Conservation (phyloP, 2,113 vertebrate genomes). For the Thymallus thymallus region DNA sequence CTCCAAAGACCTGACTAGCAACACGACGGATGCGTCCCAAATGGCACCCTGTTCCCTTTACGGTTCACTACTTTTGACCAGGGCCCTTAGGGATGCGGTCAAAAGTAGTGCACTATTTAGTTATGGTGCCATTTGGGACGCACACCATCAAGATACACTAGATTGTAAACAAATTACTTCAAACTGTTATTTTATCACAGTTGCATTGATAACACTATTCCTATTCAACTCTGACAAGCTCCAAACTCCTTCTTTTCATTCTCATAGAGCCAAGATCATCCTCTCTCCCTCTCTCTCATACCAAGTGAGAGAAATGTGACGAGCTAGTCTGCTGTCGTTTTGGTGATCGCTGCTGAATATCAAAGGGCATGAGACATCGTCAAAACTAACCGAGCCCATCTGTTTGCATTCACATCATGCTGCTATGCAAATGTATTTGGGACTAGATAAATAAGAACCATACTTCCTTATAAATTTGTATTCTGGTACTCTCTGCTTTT, state of each 20-base stretch:
- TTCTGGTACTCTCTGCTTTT: neutral
- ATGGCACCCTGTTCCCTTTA: too few relatives aligned
- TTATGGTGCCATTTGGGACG: too few relatives aligned
- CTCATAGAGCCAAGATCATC: neutral
- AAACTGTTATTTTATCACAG: neutral
- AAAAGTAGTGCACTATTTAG: too few relatives aligned
- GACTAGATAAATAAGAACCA: slow-evolving; percentile 12
- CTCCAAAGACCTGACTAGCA: neutral
- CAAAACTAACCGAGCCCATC: slow-evolving; percentile 16
- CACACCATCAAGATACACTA: neutral
- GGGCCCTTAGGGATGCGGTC: too few relatives aligned
- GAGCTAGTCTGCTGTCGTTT: neutral
- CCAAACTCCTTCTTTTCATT: neutral
- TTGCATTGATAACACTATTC: neutral
- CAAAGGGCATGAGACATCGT: slow-evolving; percentile 15
- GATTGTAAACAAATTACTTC: neutral
- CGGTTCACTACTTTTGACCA: too few relatives aligned
- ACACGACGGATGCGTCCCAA: too few relatives aligned
- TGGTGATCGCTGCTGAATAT: slow-evolving; percentile 20
- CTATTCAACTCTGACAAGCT: neutral
- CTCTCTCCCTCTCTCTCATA: neutral
- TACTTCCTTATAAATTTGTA: neutral
- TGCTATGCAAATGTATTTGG: neutral
- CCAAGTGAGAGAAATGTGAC: neutral
- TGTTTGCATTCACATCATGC: slow-evolving; percentile 9